Conservation (phyloP, 2,797 vertebrate species). For the Sebastes hubbsi region DNA sequence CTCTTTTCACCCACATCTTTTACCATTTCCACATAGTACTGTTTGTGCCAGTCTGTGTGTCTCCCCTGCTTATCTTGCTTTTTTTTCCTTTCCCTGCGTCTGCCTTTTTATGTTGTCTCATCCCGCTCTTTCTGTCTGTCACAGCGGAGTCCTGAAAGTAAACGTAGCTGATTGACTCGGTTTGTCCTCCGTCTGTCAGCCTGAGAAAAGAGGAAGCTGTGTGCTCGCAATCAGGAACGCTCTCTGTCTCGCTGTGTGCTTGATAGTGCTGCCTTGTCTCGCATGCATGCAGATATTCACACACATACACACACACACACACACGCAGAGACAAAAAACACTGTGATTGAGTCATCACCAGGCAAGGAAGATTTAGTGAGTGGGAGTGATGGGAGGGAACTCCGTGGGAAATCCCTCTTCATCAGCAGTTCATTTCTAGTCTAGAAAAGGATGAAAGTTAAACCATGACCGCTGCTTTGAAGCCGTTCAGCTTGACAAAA, state of each 20-base stretch:
- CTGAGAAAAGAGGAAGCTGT: slow-evolving; percentile 39
- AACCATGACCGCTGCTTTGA: background rate
- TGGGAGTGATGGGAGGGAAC: slow-evolving; percentile 63
- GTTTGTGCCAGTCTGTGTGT: slow-evolving; percentile 21
- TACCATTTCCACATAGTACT: slow-evolving; percentile 2
- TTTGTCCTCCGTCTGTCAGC: slow-evolving; percentile 60
- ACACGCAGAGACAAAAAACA: slow-evolving; percentile 36
- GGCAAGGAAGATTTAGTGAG: slow-evolving; percentile 40
- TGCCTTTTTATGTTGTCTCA: slow-evolving; percentile 48
- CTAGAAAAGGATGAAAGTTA: background rate
- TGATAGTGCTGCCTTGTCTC: slow-evolving; percentile 44
- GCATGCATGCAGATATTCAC: slow-evolving; percentile 31
- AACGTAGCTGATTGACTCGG: slow-evolving; percentile 60
- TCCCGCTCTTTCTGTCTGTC: slow-evolving; percentile 40
- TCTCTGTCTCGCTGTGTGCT: slow-evolving; percentile 51
- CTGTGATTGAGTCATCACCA: slow-evolving; percentile 64
- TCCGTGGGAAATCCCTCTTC: slow-evolving; percentile 68
- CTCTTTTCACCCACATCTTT: slow-evolving; percentile 1
- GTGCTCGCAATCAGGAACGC: slow-evolving; percentile 61
- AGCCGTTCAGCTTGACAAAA: background rate
- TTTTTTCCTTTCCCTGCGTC: slow-evolving; percentile 10
- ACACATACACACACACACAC: slow-evolving; percentile 15
- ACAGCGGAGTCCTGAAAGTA: slow-evolving; percentile 59
- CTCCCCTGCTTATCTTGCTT: slow-evolving; percentile 17
- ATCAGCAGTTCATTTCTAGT: slow-evolving; percentile 31